Base-by-base conservation (phyloP, 2,113 vertebrate species). In the Siniperca knerii region DNA sequence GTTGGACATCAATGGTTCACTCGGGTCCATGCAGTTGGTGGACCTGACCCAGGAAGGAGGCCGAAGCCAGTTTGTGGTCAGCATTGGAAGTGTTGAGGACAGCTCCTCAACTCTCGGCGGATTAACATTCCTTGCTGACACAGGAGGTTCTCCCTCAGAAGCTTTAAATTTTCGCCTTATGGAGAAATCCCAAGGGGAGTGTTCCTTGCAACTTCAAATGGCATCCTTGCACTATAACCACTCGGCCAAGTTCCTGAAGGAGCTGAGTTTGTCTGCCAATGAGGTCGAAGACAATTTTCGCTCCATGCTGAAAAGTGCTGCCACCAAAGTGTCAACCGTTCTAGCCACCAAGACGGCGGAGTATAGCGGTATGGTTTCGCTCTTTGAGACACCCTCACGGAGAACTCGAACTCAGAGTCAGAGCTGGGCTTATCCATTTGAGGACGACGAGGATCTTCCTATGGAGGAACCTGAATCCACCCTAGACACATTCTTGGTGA, bases 191-290 rank as follows among this genome's bases (percentile, higher is more conserved):
- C 96, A 97, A 75, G 97, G 97, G 48, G 98, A 99, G n/a, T 99
- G 97, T 90, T 96, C 94, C 3, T 95, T 99, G 64, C 90, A 93
- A 64, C 96, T 99, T 52, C 96, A 96, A 76, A 99, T 99, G 98
- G 98, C 98, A 0, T 99, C 98, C 0, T 90, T 99, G 37, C 98
- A 99, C 94, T 99, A 99, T 85, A 99, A 97, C 92, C 98, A 99
- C 91, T 99, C 98, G 0, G 96, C 98, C 1, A 99, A 98, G 74
- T 99, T 99, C 84, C 83, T 99, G 82, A 98, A 97, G 81, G 98
- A 99, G 48, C 87, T 99, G 7, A 95, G 97, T 11, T 90, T 99
- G 69, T 99, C 98, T 20, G 97, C 99, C 92, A 98, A 98, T 42
- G 98, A 99, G 81, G 93, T 98, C 21, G 98, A 99, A 65, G 98